These are phyloP conservation scores for Heliothis virescens DNA, from an alignment of 1,140 invertebrate genomes.

Conservation along the genomic window DNA sequence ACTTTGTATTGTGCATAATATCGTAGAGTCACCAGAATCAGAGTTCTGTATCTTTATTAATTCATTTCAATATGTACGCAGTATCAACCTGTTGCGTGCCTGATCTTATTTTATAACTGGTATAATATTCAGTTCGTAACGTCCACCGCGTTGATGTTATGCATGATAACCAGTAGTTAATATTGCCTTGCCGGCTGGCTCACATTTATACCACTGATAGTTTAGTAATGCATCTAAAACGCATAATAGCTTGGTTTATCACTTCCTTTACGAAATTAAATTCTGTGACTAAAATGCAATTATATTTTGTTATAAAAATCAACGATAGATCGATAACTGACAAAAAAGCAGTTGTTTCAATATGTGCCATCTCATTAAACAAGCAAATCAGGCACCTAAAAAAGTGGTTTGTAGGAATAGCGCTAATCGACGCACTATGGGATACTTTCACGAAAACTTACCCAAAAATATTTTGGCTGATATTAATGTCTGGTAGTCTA, in stretches of 20 bases:
- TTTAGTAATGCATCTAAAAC: not conserved
- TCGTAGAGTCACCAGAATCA: not conserved
- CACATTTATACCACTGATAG: not conserved
- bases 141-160: constrained; percentile 3
- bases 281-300: not conserved
- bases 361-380: too few relatives aligned
- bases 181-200: not conserved
- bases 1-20: not conserved
- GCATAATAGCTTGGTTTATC: not conserved
- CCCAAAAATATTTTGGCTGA: too few relatives aligned
- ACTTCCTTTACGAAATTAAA: not conserved
- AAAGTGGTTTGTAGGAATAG: too few relatives aligned
- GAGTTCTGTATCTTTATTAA: not conserved
- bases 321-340: too few relatives aligned
- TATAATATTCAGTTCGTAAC: constrained; percentile 9
- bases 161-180: constrained; percentile 26
- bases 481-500: too few relatives aligned
- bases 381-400: too few relatives aligned
- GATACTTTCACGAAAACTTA: too few relatives aligned
- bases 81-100: constrained; percentile 28
- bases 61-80: not conserved
- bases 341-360: too few relatives aligned
- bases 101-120: constrained; percentile 13
- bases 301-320: too few relatives aligned
- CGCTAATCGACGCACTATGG: too few relatives aligned